Evolutionary conservation across 64 coral and sea anemone species (phyloP).

Genomic region (Exaiptasia diaphana): DNA sequence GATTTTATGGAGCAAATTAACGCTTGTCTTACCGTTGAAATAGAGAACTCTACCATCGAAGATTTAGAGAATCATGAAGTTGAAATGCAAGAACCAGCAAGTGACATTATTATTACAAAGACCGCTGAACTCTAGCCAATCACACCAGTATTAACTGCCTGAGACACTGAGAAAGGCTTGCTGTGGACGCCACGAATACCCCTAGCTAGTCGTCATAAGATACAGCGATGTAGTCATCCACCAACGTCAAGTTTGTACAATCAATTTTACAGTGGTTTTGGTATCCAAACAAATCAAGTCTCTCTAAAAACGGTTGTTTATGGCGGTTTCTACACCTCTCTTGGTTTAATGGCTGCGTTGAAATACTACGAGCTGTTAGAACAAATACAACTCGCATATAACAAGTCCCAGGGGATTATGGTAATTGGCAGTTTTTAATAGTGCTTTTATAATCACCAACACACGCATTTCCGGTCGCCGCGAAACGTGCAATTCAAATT

Average conservation of each 20-base stretch:
- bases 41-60: too few relatives aligned
- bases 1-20: too few relatives aligned
- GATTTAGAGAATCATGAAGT: too few relatives aligned
- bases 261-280: too few relatives aligned
- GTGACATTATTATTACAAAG: too few relatives aligned
- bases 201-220: background rate
- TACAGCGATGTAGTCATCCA: background rate
- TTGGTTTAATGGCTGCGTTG: background rate
- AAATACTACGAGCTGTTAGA: slow-evolving; percentile 1
- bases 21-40: too few relatives aligned
- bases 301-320: too few relatives aligned
- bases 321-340: background rate
- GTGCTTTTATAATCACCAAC: background rate
- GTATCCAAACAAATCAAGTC: too few relatives aligned
- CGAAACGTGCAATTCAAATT: background rate
- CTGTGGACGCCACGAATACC: background rate
- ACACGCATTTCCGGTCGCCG: background rate
- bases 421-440: background rate
- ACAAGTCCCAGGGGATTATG: background rate
- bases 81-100: too few relatives aligned
- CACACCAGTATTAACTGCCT: too few relatives aligned
- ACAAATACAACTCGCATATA: background rate
- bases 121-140: too few relatives aligned
- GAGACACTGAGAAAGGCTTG: too few relatives aligned
- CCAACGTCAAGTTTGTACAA: background rate